Evolutionary conservation across 1,140 invertebrate species (phyloP).

Genomic region (Cotesia vestalis): DNA sequence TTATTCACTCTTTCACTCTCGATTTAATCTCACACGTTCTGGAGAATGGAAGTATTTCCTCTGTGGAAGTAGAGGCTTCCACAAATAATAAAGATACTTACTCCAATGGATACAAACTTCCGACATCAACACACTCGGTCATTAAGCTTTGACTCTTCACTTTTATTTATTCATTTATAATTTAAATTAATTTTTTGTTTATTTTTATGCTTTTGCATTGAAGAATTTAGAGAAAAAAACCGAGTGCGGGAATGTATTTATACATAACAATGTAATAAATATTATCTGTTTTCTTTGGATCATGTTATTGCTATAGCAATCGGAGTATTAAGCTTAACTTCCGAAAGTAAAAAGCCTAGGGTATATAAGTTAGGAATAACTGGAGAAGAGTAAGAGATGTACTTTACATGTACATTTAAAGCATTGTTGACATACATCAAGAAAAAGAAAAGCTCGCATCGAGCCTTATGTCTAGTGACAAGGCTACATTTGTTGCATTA

Average conservation of each 20-base stretch:
- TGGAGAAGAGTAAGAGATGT: constrained; percentile 24
- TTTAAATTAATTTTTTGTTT: too few species aligned
- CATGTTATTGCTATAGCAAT: constrained; percentile 29
- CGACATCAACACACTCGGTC: constrained; percentile 35
- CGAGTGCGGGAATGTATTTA: too few species aligned
- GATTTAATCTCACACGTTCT: constrained; percentile 36
- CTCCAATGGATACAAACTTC: constrained; percentile 57
- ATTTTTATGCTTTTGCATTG: too few species aligned
- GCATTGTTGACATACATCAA: constrained; percentile 56
- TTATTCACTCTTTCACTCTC: constrained; percentile 34
- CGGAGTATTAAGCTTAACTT: not conserved
- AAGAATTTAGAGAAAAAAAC: too few species aligned
- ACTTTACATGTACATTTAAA: constrained; percentile 51
- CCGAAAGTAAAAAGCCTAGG: constrained; percentile 17
- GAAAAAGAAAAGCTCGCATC: constrained; percentile 55
- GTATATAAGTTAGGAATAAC: constrained; percentile 21
- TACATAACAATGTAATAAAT: too few species aligned
- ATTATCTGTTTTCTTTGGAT: constrained; percentile 25
- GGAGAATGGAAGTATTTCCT: constrained; percentile 42
- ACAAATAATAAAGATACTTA: constrained; percentile 53
- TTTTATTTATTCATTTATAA: too few species aligned
- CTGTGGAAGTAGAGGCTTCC: constrained; percentile 52
- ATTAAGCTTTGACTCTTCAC: not conserved
- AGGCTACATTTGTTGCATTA: constrained; percentile 34
- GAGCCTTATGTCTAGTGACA: constrained; percentile 52